Conservation (phyloP, 2,797 vertebrate genomes). For the Chromis chromis region DNA sequence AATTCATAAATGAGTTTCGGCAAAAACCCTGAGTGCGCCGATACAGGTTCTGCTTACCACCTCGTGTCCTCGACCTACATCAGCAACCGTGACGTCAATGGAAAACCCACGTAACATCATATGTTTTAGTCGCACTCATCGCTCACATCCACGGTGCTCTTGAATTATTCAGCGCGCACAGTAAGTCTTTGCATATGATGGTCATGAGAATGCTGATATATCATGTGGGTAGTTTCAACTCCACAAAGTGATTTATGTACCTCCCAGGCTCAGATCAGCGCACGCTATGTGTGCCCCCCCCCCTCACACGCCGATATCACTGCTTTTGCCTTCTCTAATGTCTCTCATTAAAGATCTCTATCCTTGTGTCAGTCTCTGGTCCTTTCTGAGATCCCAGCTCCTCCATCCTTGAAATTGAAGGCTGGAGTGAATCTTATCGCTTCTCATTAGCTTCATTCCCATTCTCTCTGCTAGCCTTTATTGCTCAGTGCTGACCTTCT, state of each 20-base stretch:
- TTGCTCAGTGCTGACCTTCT: constrained; percentile 82
- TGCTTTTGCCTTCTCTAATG: constrained; percentile 71
- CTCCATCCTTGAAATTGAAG: constrained; percentile 84
- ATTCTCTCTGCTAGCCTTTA: constrained; percentile 77
- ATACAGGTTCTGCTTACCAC: constrained; percentile 36
- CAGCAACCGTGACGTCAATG: constrained; percentile 30
- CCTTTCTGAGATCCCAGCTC: constrained; percentile 72
- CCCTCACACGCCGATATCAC: constrained; percentile 47
- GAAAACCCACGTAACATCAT: constrained; percentile 23
- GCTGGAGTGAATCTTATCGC: constrained; percentile 83
- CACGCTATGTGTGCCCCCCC: constrained; percentile 61
- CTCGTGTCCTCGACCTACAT: constrained; percentile 37
- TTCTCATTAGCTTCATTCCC: constrained; percentile 84
- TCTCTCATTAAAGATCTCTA: constrained; percentile 76
- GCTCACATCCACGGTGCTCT: background rate
- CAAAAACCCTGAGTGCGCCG: constrained; percentile 58
- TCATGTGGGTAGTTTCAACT: constrained; percentile 37
- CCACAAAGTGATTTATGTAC: constrained; percentile 46
- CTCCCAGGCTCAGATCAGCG: constrained; percentile 54
- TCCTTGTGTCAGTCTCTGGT: constrained; percentile 67
- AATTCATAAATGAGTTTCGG: constrained; percentile 81
- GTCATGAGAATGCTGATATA: constrained; percentile 18
- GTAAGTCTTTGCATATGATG: constrained; percentile 24
- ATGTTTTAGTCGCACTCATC: constrained; percentile 28
- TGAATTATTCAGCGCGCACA: constrained; percentile 39